Base-by-base conservation (phyloP, 64 coral and sea anemone genomes). In the Trachythela sp. region DNA sequence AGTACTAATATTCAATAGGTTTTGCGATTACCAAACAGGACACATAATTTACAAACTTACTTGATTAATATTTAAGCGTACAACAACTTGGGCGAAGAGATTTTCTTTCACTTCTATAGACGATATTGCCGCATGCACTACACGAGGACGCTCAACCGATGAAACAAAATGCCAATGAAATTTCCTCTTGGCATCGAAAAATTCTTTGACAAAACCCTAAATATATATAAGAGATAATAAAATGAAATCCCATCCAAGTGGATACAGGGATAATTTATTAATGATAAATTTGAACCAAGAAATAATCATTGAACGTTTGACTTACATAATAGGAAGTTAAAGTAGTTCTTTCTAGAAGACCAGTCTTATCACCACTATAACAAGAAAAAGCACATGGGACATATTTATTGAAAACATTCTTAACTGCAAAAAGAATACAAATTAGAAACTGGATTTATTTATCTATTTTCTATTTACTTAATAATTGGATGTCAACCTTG, bases 51-150 rank as follows among this genome's bases (percentile, higher is more conserved):
- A 45, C 4, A 4, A 45, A 80, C 75, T 80, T 80, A 80, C 75
- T 39, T 80, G 75, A 39, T 80, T 37, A 38, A 80, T 80, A 36
- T 80, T 80, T 9, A 80, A 15, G 31, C 75, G 75, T 17, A 80
- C 75, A 80, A 80, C 38, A 3, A 80, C 75, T 80, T 80, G 75
- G 75, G 75, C 75, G 18, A 80, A 80, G 31, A 80, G 75, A 80
- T 80, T 80, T 80, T 80, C 75, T 36, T 80, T 80, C 31, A 39
- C 75, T 80, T 80, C 75, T 17, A 80, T 35, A 30, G 75, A 80
- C 13, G 75, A 80, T 35, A 80, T 22, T 4, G 33, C 75, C 15
- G 75, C 75, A 80, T 80, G 75, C 32, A 80, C 75, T 35, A 80
- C 34, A 30, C 75, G 75, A 38, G 75, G 75, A 22, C 75, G 75